Evolutionary conservation across 2,888 invertebrate species (phyloP).

Genomic region (Coelopa pilipes): DNA sequence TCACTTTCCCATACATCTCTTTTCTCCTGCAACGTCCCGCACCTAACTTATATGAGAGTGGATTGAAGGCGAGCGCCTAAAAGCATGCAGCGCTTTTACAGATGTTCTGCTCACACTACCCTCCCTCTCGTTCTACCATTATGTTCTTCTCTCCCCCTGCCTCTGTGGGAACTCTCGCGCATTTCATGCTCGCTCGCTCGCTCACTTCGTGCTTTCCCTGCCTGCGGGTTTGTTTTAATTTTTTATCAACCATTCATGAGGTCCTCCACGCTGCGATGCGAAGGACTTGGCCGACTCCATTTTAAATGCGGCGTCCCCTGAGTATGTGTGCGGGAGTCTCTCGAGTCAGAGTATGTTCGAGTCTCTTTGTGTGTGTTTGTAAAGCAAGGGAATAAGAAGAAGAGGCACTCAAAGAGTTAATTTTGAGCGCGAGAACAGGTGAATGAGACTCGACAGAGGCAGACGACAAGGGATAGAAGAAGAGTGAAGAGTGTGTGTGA

Average conservation of each 20-base stretch:
- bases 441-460: too few species aligned
- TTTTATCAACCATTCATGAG: conserved; percentile 37
- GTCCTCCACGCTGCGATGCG: too few species aligned
- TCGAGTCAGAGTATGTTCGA: background rate
- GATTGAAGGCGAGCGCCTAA: conserved; percentile 22
- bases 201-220: background rate
- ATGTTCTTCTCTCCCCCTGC: background rate
- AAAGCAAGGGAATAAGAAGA: background rate
- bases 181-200: conserved; percentile 23
- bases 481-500: too few species aligned
- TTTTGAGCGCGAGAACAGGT: background rate
- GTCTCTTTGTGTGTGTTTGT: background rate
- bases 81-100: conserved; percentile 13
- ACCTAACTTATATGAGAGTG: background rate
- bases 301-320: background rate
- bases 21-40: too few species aligned
- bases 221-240: conserved; percentile 27
- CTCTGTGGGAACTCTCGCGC: background rate
- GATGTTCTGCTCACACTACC: too few species aligned
- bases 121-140: too few species aligned
- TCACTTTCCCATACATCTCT: too few species aligned
- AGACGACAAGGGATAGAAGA: too few species aligned
- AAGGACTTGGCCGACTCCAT: background rate
- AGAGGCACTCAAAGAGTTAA: background rate
- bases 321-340: background rate